Base-by-base conservation (phyloP, 2,888 invertebrate genomes). In the Ceraclea dissimilis region DNA sequence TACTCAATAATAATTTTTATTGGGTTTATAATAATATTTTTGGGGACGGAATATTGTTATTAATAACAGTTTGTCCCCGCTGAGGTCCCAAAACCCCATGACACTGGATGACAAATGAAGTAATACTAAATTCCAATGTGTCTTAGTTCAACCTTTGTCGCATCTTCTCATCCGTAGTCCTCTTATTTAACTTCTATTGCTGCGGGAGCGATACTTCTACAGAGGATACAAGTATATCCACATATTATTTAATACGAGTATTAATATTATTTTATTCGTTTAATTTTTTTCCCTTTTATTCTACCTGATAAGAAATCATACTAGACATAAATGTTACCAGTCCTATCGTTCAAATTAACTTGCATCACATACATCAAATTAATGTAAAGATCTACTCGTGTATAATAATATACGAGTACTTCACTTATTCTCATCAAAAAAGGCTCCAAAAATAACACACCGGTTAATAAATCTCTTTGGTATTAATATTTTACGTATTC, bases 41-140 rank as follows among this genome's bases (percentile, higher is more conserved):
- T 13, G 46, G 20, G 46, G 46, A 46, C 20, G 4, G 19, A 19
- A 19, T 46, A 17, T 43, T 46, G 5, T 19, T 46, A 46, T 46
- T 39, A 39, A n/a, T 13, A 16, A 8, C n/a, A n/a, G 4, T 39
- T 46, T 46, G 46, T 46, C 46, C 46, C 46, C 46, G 20, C 20
- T 46, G 44, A 16, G 49, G 39, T 18, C 51, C 33, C 52, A 46
- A 21, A 53, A 18, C 52, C 52, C 22, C 52, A 33, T 26, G 52
- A 47, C 33, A 22, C 33, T 46, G 47, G 52, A 53, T 53, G 52
- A 53, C 52, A 53, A 47, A 53, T 53, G 52, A 53, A 53, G 52
- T 46, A 47, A 53, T 53, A 44, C 20, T 16, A 33, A 48, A 53
- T 53, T 47, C 52, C 47, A 20, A 19, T 19, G 20, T 20, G 46